Percentiles rank a stretch among this genome's conserved stretches.
Evolutionary conservation across 2,113 vertebrate species (phyloP).

Genomic region (Brachyhypopomus occidentalis): DNA sequence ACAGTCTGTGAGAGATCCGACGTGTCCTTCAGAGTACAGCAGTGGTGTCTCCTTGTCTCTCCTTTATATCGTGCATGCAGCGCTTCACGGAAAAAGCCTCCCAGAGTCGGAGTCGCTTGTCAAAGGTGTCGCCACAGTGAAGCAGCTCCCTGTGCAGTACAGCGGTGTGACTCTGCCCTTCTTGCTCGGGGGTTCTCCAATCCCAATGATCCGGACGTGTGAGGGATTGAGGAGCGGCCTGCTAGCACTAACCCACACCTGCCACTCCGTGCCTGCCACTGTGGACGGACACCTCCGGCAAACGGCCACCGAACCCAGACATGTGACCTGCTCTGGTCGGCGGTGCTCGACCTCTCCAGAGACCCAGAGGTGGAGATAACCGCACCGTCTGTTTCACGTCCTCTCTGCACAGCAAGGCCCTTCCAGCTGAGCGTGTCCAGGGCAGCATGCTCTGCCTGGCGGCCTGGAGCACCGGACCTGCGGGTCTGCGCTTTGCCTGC

Average conservation of each 20-base stretch:
- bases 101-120: slow-evolving; percentile 17
- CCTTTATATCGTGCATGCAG: not conserved
- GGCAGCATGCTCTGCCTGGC: no score
- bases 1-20: slow-evolving; percentile 14
- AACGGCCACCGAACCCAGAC: not conserved
- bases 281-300: not conserved
- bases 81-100: not conserved
- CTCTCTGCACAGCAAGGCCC: not conserved
- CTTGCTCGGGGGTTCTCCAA: not conserved
- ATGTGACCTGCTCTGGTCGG: not conserved
- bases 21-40: slow-evolving; percentile 25
- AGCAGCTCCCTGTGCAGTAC: slow-evolving; percentile 12
- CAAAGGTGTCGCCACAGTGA: not conserved
- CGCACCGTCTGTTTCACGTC: not conserved
- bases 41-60: not conserved
- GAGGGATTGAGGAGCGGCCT: slow-evolving; percentile 27
- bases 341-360: not conserved
- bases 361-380: not conserved
- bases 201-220: slow-evolving; percentile 27
- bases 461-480: no score
- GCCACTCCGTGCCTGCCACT: not conserved
- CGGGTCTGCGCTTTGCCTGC: no score
- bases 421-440: no score
- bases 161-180: no score
- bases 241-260: not conserved